A percentile compares a stretch with the other conserved stretches of the same genome.
These are phyloP conservation scores for Burhinus oedicnemus DNA, from an alignment of 2,113 vertebrate genomes.

Conservation along the genomic window DNA sequence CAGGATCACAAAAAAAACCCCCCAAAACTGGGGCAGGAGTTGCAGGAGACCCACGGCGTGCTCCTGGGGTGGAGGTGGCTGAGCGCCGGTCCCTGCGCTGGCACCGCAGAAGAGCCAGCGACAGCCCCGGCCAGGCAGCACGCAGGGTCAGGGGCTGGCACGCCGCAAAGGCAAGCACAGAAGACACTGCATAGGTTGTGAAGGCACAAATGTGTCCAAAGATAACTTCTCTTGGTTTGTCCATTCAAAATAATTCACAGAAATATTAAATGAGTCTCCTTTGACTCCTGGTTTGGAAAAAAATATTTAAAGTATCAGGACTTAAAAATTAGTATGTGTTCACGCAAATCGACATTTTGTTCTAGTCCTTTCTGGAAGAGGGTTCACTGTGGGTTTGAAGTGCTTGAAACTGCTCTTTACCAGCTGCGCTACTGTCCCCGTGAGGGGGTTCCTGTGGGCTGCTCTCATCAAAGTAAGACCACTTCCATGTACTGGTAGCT, in stretches of 20 bases:
- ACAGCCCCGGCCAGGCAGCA: neutral
- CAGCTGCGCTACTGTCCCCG: accelerated
- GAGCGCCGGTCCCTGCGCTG: accelerated
- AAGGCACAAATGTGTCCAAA: neutral
- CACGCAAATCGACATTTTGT: neutral
- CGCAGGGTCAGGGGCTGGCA: accelerated
- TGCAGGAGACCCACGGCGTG: accelerated
- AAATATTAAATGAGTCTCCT: neutral
- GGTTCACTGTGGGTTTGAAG: neutral
- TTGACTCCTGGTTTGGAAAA: neutral
- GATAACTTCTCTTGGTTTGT: neutral
- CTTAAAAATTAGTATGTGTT: neutral
- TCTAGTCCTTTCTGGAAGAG: neutral
- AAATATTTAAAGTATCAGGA: neutral
- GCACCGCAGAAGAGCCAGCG: neutral
- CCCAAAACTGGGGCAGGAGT: neutral
- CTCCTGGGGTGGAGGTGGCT: neutral
- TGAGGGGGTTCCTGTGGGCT: neutral
- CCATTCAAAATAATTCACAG: neutral
- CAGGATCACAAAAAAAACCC: neutral
- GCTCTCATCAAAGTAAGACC: neutral
- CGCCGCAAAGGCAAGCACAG: accelerated
- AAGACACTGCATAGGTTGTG: neutral
- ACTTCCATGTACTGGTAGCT: neutral
- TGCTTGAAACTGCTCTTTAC: neutral